Base-by-base conservation (phyloP, 1,140 invertebrate genomes). In the Hyles euphorbiae region DNA sequence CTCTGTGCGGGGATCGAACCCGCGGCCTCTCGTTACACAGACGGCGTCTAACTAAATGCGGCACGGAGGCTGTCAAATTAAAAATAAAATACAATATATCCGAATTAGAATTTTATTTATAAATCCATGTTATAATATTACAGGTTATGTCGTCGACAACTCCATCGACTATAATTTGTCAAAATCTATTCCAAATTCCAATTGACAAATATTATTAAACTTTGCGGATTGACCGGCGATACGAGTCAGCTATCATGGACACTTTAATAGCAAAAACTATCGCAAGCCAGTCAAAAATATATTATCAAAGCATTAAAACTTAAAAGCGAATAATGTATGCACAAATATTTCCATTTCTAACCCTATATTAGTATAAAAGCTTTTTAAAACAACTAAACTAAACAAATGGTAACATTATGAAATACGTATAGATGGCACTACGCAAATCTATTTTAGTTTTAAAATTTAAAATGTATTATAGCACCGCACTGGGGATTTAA, bases 361-460 rank as follows among this genome's bases (percentile, higher is more conserved):
- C 7, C 53, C 43, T 54, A 54, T 34, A 22, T 54, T 54, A 54
- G 34, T 54, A 22, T 44, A 44, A 8, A 54, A 44, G n/a, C 11
- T 54, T 54, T 54, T 12, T 12, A 54, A 45, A 3, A 34, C 9
- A n/a, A 54, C 53, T 44, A 54, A 34, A 54, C 36, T 32, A 54
- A 7, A 44, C 7, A 53, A 53, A 44, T 54, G 53, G 53, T 54
- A 54, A 54, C 53, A 11, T 44, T 54, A 43, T 11, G 32, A 32
- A 54, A 54, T 54, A 54, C 34, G 53, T 54, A 36, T 44, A 34
- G 43, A 54, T 54, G 53, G 53, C 53, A 54, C 53, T 54, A 36
- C 36, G 53, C 22, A 52, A 34, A 52, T 52, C 32, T 44, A 54
- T 45, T 22, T 44, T 43, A 44, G 9, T 44, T 54, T 54, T 8